Conservation (phyloP, 2,888 invertebrate species). For the Clunio marinus region DNA sequence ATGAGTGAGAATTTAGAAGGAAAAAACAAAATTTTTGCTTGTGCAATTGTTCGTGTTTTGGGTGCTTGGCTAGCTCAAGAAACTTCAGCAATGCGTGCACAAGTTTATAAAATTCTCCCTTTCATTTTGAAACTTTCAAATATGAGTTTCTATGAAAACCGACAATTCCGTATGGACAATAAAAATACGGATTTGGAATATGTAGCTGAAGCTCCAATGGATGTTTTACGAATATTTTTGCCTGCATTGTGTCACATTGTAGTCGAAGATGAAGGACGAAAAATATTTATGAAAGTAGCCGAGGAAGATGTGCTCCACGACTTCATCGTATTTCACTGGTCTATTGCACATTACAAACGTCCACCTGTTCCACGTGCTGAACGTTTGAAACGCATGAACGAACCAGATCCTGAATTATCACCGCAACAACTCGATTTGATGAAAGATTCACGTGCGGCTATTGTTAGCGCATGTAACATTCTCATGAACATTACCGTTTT, state of each 20-base stretch:
- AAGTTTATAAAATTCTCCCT: slow-evolving; percentile 75
- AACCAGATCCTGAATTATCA: slow-evolving; percentile 71
- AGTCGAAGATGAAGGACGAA: slow-evolving; percentile 82
- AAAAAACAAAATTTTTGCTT: slow-evolving; percentile 72
- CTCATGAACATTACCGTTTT: slow-evolving; percentile 89
- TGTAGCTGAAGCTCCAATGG: slow-evolving; percentile 56
- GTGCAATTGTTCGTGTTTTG: slow-evolving; percentile 76
- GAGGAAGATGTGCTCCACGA: slow-evolving; percentile 78
- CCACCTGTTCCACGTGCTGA: slow-evolving; percentile 78
- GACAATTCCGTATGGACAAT: slow-evolving; percentile 65
- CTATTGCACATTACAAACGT: slow-evolving; percentile 78
- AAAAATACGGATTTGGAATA: slow-evolving; percentile 52
- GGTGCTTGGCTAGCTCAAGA: slow-evolving; percentile 90
- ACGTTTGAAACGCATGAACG: slow-evolving; percentile 67
- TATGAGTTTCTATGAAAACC: slow-evolving; percentile 73
- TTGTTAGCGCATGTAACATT: slow-evolving; percentile 85
- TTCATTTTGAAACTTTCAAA: slow-evolving; percentile 75
- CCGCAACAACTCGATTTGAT: slow-evolving; percentile 72
- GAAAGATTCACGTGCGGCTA: slow-evolving; percentile 77
- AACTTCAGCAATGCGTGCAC: slow-evolving; percentile 79
- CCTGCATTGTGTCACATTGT: slow-evolving; percentile 88
- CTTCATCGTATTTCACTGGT: slow-evolving; percentile 78
- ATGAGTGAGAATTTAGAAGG: slow-evolving; percentile 64
- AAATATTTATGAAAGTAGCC: slow-evolving; percentile 70
- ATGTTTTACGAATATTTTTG: slow-evolving; percentile 74